Base-by-base conservation (phyloP, 2,888 invertebrate genomes). In the Eupithecia dodoneata region DNA sequence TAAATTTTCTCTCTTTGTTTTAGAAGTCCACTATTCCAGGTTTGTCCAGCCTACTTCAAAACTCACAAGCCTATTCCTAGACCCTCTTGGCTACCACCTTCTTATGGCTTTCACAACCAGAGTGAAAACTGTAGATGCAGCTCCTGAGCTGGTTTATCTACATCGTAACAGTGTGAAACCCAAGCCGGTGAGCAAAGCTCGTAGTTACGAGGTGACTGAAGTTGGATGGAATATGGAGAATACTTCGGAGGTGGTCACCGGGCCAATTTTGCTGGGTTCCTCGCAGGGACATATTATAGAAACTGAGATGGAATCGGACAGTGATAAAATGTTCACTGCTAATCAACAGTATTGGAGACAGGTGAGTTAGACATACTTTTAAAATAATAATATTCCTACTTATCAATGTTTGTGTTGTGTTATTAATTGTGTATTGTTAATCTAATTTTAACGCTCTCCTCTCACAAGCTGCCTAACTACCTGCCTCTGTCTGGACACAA, bases 201-300 rank as follows among this genome's bases (percentile, higher is more conserved):
- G 96, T 81, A 97, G 97, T 65, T 98, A 98, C 89, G 97, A 98
- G 88, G 97, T 99, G 44, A 98, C 99, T 0, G 97, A 98, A 72
- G 97, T 99, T 0, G 99, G 97, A 1, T 99, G 99, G 97, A 99
- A 98, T 90, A 96, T 96, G 83, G 96, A 96, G 76, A 97, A 97
- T 82, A 96, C 95, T 2, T 97, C 96, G 0, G 97, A 97, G 78
- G 91, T 89, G 1, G 96, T 97, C 0, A 98, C 99, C 0, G 98
- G 98, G 1, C 96, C 98, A 0, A 98, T 99, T 84, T 93, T 99
- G 65, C 89, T 99, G 69, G 99, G 99, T 7, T 99, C 99, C 0
- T 98, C 98, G 0, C 98, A 97, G 88, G 99, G 99, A 0, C 94
- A 98, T 69, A 97, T 99, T 80, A 97, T 99, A 91, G 99, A 99